A percentile compares a stretch with the other conserved stretches of the same genome.
Evolutionary conservation across 92 coral and sea anemone genomes (phyloP).

Genomic region (Desmophyllum pertusum): DNA sequence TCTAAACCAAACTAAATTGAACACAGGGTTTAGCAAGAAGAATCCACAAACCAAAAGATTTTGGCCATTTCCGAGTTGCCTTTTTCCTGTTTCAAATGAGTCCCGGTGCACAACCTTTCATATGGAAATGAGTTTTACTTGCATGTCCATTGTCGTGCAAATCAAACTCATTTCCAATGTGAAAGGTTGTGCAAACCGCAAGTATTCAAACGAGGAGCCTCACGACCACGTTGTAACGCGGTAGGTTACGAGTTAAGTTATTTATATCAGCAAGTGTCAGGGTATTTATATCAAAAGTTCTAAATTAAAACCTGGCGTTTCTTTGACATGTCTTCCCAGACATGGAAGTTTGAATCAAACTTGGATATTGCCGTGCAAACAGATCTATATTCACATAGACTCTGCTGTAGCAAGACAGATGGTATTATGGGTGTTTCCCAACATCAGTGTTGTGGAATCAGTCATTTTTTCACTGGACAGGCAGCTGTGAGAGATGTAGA

Average conservation of each 20-base stretch:
- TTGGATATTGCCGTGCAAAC: neutral
- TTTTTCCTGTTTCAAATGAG: too few species aligned
- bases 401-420: neutral
- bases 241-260: neutral
- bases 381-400: neutral
- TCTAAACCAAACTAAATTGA: too few species aligned
- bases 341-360: neutral
- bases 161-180: too few species aligned
- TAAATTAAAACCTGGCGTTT: neutral
- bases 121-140: too few species aligned
- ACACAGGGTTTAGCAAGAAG: too few species aligned
- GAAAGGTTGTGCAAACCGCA: too few species aligned
- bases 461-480: constrained; percentile 31
- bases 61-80: too few species aligned
- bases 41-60: too few species aligned
- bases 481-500: constrained; percentile 67
- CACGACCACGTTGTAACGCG: neutral
- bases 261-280: neutral
- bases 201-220: neutral
- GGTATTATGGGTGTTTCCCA: neutral
- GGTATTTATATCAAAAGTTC: neutral
- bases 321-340: neutral
- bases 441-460: neutral
- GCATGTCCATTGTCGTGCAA: too few species aligned
- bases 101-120: too few species aligned